Evolutionary conservation across 1,140 invertebrate genomes (phyloP).

Genomic region (Artemia franciscana): DNA sequence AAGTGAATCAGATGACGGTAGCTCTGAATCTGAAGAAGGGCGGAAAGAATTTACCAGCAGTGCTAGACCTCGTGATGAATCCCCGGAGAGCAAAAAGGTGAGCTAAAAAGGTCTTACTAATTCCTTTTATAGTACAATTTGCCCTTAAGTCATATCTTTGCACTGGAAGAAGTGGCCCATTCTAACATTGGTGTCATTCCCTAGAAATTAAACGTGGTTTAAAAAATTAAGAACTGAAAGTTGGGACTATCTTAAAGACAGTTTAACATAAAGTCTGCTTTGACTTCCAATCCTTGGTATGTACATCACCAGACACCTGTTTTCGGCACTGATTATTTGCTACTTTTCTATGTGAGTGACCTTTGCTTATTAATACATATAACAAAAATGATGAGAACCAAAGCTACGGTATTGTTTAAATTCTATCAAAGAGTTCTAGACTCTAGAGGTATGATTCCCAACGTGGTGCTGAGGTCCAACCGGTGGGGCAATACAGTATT

Average conservation of each 20-base stretch:
- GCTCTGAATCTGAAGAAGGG: slow-evolving; percentile 13
- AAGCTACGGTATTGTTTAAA: no score
- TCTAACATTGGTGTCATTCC: background rate
- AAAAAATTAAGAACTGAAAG: background rate
- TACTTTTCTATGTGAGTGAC: no score
- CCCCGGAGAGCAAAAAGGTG: slow-evolving; percentile 56
- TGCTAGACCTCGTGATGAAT: slow-evolving; percentile 59
- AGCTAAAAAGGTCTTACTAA: slow-evolving; percentile 1
- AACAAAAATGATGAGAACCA: no score
- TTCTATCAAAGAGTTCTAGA: no score
- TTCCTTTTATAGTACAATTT: background rate
- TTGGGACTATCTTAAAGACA: background rate
- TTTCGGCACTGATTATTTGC: no score
- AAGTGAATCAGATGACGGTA: background rate
- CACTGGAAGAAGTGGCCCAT: background rate
- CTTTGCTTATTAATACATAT: no score
- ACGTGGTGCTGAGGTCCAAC: no score
- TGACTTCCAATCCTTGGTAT: background rate
- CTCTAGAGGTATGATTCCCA: no score
- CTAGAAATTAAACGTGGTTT: background rate
- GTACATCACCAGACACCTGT: no score
- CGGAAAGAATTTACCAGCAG: slow-evolving; percentile 30
- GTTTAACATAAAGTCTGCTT: slow-evolving; percentile 2
- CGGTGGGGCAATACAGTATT: no score
- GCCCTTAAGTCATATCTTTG: background rate